phyloP scores from a whole-genome alignment of 2,888 invertebrate species.

The Xylota segnis region DNA sequence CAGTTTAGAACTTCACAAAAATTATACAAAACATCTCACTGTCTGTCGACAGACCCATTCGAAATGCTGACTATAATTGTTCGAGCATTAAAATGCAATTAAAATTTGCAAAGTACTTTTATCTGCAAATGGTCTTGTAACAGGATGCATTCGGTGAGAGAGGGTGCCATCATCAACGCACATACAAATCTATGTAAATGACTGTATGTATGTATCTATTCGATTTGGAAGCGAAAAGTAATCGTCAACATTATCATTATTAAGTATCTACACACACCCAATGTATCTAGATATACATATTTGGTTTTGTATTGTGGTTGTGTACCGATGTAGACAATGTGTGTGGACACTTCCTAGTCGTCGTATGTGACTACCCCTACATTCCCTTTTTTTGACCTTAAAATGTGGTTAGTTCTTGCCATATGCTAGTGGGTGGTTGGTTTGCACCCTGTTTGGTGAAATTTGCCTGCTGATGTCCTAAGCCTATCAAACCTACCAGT shows the following conservation, averaged over 20 bases:
- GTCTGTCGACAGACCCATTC: not conserved
- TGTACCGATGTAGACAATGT: not conserved
- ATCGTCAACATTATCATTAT: conserved; percentile 54
- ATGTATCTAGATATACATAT: conserved; percentile 6
- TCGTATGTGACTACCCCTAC: not conserved
- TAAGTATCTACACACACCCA: conserved; percentile 22
- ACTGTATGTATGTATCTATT: conserved; percentile 5
- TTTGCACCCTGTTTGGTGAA: not conserved
- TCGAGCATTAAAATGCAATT: conserved; percentile 68
- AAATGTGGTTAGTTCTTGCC: conserved; percentile 30
- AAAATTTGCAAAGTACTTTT: conserved; percentile 45
- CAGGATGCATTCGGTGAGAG: not conserved
- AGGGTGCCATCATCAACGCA: not conserved
- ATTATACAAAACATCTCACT: not conserved
- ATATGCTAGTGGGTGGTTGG: conserved; percentile 12
- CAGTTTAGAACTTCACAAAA: not conserved
- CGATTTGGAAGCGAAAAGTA: conserved; percentile 29
- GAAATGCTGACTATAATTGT: conserved; percentile 41
- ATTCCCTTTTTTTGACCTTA: conserved; percentile 9
- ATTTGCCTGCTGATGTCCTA: conserved; percentile 1
- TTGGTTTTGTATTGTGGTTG: conserved; percentile 5
- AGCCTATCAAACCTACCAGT: conserved; percentile 28
- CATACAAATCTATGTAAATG: not conserved
- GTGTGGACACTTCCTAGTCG: not conserved
- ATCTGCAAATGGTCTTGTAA: conserved; percentile 11